Base-by-base conservation (phyloP, 2,888 invertebrate species). In the Caenorhabditis macrosperma region DNA sequence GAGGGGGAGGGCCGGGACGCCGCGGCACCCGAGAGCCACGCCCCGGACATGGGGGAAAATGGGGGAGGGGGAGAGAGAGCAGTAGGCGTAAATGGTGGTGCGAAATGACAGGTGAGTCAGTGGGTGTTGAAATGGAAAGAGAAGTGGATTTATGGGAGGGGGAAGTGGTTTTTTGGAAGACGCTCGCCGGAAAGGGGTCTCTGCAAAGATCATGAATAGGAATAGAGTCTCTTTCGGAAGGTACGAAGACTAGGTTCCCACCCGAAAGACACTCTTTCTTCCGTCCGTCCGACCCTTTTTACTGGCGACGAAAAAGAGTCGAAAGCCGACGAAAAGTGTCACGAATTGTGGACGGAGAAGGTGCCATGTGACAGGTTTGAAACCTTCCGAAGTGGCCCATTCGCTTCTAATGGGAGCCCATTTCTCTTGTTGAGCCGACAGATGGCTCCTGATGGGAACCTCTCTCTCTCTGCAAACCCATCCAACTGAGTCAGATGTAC, bases 301-400 rank as follows among this genome's bases (percentile, higher is more conserved):
- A 17, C 44, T 44, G 44, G 20, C 44, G 44, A 17, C 44, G 9
- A n/a, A 54, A 50, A 50, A 50, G 22, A 22, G 20, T 6, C 20
- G 10, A 38, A 68, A 61, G 17, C 26, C 46, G 24, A n/a, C 44
- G 33, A 22, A 28, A 55, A n/a, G 61, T 61, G 71, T 55, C 71
- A 71, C 61, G 71, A 71, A 55, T 71, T 71, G 71, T 71, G 54
- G 35, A 46, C 38, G 26, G 54, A 12, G 61, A n/a, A 44, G 54
- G 61, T 54, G 71, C 52, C 71, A 71, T 69, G 61, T 69, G 69
- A 69, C 69, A 69, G 69, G 61, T 69, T 69, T 69, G 69, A 69
- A 69, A 69, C 69, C 69, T 69, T 69, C 54, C 15, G 22, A 61
- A 69, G 68, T 68, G 68, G 68, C 48, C 57, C 57, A 55, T 55